These are phyloP conservation scores for Odocoileus hemionus DNA, from an alignment of 2,113 vertebrate genomes.

Conservation along the genomic window DNA sequence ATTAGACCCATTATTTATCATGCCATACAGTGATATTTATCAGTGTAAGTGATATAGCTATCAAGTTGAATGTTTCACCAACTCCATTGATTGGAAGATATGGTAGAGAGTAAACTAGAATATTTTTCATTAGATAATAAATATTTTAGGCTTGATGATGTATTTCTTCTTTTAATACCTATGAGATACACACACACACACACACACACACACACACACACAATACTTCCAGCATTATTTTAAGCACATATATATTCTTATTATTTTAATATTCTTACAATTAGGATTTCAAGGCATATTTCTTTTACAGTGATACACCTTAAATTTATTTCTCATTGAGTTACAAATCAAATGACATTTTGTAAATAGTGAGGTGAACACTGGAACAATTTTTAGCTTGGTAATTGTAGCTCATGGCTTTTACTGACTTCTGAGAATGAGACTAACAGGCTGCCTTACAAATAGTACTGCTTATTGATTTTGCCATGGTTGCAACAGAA, in stretches of 20 bases:
- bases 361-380: neutral
- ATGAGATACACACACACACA: neutral
- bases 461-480: constrained; percentile 12
- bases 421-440: neutral
- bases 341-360: neutral
- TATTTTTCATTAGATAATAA: neutral
- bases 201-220: neutral
- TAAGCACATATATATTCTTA: neutral
- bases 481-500: neutral
- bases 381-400: neutral
- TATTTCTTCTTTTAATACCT: neutral
- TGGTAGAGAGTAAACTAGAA: neutral
- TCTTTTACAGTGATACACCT: neutral
- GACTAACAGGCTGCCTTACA: neutral
- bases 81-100: neutral
- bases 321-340: neutral
- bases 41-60: neutral
- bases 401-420: neutral
- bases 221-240: neutral
- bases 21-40: neutral
- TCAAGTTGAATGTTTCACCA: neutral
- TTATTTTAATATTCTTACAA: neutral
- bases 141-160: neutral
- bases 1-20: neutral
- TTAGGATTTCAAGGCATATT: neutral